Conservation (phyloP, 2,888 invertebrate species). For the Mechanitis messenoides region DNA sequence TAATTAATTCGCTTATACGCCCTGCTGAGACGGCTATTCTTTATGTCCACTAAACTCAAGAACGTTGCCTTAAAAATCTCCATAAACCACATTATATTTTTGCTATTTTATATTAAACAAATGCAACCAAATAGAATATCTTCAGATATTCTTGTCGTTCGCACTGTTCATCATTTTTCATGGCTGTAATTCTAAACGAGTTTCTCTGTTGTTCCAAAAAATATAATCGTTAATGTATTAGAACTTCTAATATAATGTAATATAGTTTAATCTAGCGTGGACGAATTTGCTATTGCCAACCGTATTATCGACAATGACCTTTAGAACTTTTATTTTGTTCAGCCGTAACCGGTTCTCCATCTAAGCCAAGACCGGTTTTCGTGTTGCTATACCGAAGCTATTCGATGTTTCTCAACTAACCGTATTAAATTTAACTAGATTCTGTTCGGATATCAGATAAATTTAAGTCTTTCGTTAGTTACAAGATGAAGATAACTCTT, state of each 20-base stretch:
- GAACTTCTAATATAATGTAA: slow-evolving; percentile 7
- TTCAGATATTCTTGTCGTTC: too few relatives aligned
- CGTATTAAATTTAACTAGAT: slow-evolving; percentile 29
- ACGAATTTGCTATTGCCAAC: slow-evolving; percentile 18
- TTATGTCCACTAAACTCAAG: slow-evolving; percentile 25
- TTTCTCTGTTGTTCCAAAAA: neutral
- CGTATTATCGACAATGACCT: slow-evolving; percentile 42
- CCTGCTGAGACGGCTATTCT: slow-evolving; percentile 30
- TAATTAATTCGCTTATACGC: slow-evolving; percentile 37
- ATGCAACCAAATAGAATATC: too few relatives aligned
- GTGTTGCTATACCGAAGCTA: slow-evolving; percentile 32
- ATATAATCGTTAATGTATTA: neutral
- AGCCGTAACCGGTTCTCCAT: slow-evolving; percentile 39
- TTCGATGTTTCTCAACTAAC: slow-evolving; percentile 29
- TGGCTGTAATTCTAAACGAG: slow-evolving; percentile 2
- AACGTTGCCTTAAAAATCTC: slow-evolving; percentile 22
- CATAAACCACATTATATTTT: slow-evolving; percentile 6
- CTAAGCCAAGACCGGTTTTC: slow-evolving; percentile 35
- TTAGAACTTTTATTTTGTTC: slow-evolving; percentile 42
- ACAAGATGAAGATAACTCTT: neutral
- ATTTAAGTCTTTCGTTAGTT: slow-evolving; percentile 5
- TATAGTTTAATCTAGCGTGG: slow-evolving; percentile 18
- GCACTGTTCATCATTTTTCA: neutral
- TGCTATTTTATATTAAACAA: neutral
- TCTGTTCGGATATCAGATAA: slow-evolving; percentile 7